Conservation (phyloP, 2,797 vertebrate genomes). For the Huso huso region DNA sequence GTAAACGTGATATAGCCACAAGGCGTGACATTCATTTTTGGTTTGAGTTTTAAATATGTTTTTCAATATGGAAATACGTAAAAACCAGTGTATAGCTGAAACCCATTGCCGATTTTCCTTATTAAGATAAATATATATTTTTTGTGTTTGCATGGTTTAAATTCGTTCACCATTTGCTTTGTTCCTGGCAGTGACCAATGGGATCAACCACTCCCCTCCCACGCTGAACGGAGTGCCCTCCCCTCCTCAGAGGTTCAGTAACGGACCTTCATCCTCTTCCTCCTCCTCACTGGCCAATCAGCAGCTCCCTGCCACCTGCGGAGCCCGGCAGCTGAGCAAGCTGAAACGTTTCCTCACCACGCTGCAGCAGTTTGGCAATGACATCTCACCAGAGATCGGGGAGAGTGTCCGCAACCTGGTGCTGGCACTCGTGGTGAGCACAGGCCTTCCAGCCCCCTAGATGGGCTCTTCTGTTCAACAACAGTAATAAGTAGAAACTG, state of each 20-base stretch:
- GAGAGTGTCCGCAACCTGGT: slow-evolving; percentile 93
- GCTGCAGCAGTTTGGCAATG: slow-evolving; percentile 95
- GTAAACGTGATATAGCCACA: too few relatives aligned
- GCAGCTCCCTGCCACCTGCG: slow-evolving; percentile 93
- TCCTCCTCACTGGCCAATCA: slow-evolving; percentile 95
- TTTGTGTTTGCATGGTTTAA: too few relatives aligned
- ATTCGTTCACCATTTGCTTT: not conserved
- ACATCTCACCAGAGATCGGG: slow-evolving; percentile 96
- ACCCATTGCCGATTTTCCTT: too few relatives aligned
- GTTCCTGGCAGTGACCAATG: slow-evolving; percentile 76
- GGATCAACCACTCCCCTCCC: slow-evolving; percentile 91
- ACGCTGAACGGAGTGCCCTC: slow-evolving; percentile 90
- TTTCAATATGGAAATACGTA: too few relatives aligned
- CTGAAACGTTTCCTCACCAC: slow-evolving; percentile 97
- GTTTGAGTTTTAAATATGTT: too few relatives aligned
- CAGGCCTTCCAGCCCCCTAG: too few relatives aligned
- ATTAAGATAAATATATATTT: too few relatives aligned
- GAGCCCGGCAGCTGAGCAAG: slow-evolving; percentile 95
- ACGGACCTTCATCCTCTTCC: slow-evolving; percentile 90
- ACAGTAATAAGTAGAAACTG: too few relatives aligned
- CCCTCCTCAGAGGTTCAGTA: slow-evolving; percentile 94
- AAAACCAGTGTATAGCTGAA: too few relatives aligned
- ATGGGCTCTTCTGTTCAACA: too few relatives aligned
- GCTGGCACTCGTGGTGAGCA: slow-evolving; percentile 84
- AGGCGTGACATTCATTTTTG: too few relatives aligned